Conservation (phyloP, 2,113 vertebrate genomes). For the Rhea americana region DNA sequence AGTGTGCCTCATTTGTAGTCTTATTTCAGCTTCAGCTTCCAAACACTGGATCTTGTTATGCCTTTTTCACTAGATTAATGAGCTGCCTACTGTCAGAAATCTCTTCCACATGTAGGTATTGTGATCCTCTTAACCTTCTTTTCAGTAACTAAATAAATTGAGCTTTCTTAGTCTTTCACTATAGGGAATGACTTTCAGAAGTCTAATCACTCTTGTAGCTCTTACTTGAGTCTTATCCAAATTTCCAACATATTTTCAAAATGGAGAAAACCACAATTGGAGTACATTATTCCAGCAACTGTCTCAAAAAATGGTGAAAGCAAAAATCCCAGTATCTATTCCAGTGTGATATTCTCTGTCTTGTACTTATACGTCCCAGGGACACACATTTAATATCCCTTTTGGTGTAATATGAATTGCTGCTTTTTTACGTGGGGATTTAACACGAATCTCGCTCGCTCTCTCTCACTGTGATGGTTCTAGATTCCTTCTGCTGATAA, state of each 20-base stretch:
- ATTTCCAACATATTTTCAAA: slow-evolving; percentile 37
- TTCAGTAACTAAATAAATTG: slow-evolving; percentile 67
- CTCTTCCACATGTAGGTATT: slow-evolving; percentile 68
- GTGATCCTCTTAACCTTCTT: slow-evolving; percentile 68
- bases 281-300: not conserved
- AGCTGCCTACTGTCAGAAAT: slow-evolving; percentile 72
- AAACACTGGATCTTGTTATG: slow-evolving; percentile 55
- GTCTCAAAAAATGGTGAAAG: not conserved
- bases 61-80: slow-evolving; percentile 68
- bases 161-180: slow-evolving; percentile 59
- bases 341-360: not conserved
- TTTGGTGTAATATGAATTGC: not conserved
- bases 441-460: not conserved
- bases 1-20: slow-evolving; percentile 44
- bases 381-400: not conserved
- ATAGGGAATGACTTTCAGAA: slow-evolving; percentile 62
- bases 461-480: not conserved
- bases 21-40: slow-evolving; percentile 52
- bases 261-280: not conserved
- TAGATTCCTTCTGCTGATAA: not conserved
- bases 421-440: not conserved
- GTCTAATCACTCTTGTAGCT: slow-evolving; percentile 50
- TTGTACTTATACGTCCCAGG: not conserved
- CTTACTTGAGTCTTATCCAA: slow-evolving; percentile 30
- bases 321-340: not conserved